Conservation (phyloP, 2,888 invertebrate species). For the Eupithecia pulchellata region DNA sequence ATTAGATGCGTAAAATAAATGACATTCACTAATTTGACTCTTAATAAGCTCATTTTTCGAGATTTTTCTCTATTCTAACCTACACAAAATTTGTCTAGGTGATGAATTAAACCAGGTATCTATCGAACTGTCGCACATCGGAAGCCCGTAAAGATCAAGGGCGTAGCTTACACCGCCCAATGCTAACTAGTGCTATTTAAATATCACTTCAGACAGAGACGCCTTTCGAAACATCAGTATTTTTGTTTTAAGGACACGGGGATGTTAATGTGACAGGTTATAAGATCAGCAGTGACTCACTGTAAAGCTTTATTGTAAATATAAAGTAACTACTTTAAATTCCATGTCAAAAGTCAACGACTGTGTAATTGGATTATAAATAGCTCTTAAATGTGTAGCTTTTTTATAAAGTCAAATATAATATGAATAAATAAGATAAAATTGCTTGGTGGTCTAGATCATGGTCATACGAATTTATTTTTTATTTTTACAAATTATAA, state of each 20-base stretch:
- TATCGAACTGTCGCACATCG: conserved; percentile 67
- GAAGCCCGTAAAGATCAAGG: conserved; percentile 84
- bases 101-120: not conserved
- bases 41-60: not conserved
- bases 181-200: conserved; percentile 85
- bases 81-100: not conserved
- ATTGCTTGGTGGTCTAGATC: not conserved
- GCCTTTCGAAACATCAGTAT: conserved; percentile 78
- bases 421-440: not conserved
- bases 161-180: conserved; percentile 76
- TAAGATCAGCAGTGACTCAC: conserved; percentile 21
- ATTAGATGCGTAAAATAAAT: too few species aligned
- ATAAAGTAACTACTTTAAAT: conserved; percentile 7
- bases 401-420: conserved; percentile 7
- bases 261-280: conserved; percentile 35
- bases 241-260: conserved; percentile 69
- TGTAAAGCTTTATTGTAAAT: not conserved
- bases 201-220: conserved; percentile 68
- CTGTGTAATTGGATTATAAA: conserved; percentile 11
- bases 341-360: conserved; percentile 17
- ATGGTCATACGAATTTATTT: not conserved
- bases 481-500: not conserved
- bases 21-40: too few species aligned
- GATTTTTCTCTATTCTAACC: not conserved
- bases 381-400: not conserved